phyloP scores from a whole-genome alignment of 2,113 vertebrate species.

The Corythaixoides concolor region DNA sequence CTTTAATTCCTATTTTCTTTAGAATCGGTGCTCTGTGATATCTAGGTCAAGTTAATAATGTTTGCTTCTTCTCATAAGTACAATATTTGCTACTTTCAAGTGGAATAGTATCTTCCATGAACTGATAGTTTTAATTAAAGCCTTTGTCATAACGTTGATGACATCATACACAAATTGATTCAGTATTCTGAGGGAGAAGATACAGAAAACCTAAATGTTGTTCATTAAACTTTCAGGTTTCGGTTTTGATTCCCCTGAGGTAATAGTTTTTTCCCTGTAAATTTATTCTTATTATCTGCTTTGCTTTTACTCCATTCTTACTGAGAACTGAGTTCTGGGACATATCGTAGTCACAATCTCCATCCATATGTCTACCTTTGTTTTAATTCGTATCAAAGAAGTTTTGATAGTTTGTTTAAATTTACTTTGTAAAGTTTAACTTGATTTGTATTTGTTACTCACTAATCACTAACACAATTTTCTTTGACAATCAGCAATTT shows the following conservation, averaged over 20 bases:
- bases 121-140: background rate
- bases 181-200: background rate
- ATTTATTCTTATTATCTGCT: background rate
- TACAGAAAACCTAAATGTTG: background rate
- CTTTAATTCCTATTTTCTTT: background rate
- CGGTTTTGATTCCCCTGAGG: background rate
- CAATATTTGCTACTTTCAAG: background rate
- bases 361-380: background rate
- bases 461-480: background rate
- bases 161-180: background rate
- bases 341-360: background rate
- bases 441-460: background rate
- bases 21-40: background rate
- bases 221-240: background rate
- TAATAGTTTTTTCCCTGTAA: background rate
- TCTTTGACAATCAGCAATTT: background rate
- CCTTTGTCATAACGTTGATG: background rate
- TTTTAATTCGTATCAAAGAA: background rate
- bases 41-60: background rate
- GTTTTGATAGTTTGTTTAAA: background rate
- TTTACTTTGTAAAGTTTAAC: background rate
- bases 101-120: background rate
- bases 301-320: background rate
- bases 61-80: background rate
- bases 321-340: background rate